These are phyloP conservation scores for Drosophila kurseongensis DNA, from an alignment of 1,140 invertebrate species.

Conservation along the genomic window DNA sequence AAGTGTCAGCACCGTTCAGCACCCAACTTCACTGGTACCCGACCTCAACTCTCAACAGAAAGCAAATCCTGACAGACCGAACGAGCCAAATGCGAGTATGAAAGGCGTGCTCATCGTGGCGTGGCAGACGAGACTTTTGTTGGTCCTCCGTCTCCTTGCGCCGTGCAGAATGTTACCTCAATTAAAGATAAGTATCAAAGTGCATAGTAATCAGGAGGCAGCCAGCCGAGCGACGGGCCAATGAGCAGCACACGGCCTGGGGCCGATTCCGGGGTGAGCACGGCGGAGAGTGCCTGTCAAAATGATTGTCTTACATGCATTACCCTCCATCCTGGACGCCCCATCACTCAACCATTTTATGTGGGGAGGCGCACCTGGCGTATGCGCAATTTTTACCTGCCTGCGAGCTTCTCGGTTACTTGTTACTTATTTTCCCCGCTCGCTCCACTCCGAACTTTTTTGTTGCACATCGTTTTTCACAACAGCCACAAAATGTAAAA, in stretches of 20 bases:
- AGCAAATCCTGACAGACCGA: slow-evolving; percentile 29
- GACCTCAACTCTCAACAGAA: neutral
- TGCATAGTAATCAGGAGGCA: slow-evolving; percentile 81
- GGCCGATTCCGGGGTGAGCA: slow-evolving; percentile 9
- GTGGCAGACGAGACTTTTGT: slow-evolving; percentile 50
- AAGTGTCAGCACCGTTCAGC: neutral
- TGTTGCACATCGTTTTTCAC: slow-evolving; percentile 78
- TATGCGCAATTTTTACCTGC: slow-evolving; percentile 76
- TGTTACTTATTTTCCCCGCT: slow-evolving; percentile 50
- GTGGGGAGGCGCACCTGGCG: slow-evolving; percentile 59
- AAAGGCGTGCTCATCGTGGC: slow-evolving; percentile 32
- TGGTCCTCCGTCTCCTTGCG: slow-evolving; percentile 21
- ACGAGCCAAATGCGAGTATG: slow-evolving; percentile 20
- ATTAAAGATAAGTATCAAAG: slow-evolving; percentile 83
- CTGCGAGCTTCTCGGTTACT: slow-evolving; percentile 40
- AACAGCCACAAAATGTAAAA: slow-evolving; percentile 66
- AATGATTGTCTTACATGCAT: slow-evolving; percentile 82
- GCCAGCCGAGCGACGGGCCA: slow-evolving; percentile 69
- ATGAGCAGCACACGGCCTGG: slow-evolving; percentile 46
- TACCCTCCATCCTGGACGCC: slow-evolving; percentile 50
- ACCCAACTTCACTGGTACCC: slow-evolving; percentile 9
- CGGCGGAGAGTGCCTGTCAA: slow-evolving; percentile 64
- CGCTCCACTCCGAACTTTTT: slow-evolving; percentile 32
- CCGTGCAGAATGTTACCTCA: slow-evolving; percentile 70
- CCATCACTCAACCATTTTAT: slow-evolving; percentile 52